A percentile compares a stretch with the other conserved stretches of the same genome.
These are phyloP conservation scores for Scaptomyza montana DNA, from an alignment of 1,140 invertebrate species.

Conservation along the genomic window DNA sequence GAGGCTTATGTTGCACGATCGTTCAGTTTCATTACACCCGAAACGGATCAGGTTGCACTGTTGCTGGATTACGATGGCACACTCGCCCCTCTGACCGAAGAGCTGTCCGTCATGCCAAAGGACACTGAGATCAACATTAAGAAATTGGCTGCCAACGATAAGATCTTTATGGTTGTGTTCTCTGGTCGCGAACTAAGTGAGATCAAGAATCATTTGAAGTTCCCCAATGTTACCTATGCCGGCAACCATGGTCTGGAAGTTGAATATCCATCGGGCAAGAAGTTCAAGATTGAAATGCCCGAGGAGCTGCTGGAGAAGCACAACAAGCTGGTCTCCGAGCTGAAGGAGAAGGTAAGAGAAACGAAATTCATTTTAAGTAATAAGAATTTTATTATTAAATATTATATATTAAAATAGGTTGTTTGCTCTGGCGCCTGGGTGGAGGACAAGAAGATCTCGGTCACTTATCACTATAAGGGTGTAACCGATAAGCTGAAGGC, in stretches of 20 bases:
- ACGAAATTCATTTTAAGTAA: neutral
- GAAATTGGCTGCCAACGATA: conserved; percentile 91
- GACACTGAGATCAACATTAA: conserved; percentile 94
- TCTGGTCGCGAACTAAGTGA: conserved; percentile 93
- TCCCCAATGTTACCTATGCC: conserved; percentile 95
- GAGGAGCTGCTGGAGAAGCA: conserved; percentile 92
- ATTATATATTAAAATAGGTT: conserved; percentile 84
- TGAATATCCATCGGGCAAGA: conserved; percentile 93
- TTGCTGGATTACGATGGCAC: conserved; percentile 96
- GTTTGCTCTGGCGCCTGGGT: conserved; percentile 95
- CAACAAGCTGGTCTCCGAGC: conserved; percentile 88
- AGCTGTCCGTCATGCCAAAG: conserved; percentile 91
- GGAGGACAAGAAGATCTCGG: conserved; percentile 93
- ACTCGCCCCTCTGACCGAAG: conserved; percentile 93
- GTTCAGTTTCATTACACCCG: conserved; percentile 75
- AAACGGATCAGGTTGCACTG: conserved; percentile 86
- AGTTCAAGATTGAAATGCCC: conserved; percentile 97
- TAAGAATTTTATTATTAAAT: neutral
- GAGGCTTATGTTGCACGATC: neutral
- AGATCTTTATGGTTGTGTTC: conserved; percentile 94
- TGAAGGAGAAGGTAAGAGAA: conserved; percentile 90
- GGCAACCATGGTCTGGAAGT: conserved; percentile 96
- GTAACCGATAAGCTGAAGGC: conserved; percentile 88
- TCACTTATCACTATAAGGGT: conserved; percentile 95
- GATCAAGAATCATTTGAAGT: conserved; percentile 94